Conservation (phyloP, 2,888 invertebrate species). For the Megaustenia siamemsis region DNA sequence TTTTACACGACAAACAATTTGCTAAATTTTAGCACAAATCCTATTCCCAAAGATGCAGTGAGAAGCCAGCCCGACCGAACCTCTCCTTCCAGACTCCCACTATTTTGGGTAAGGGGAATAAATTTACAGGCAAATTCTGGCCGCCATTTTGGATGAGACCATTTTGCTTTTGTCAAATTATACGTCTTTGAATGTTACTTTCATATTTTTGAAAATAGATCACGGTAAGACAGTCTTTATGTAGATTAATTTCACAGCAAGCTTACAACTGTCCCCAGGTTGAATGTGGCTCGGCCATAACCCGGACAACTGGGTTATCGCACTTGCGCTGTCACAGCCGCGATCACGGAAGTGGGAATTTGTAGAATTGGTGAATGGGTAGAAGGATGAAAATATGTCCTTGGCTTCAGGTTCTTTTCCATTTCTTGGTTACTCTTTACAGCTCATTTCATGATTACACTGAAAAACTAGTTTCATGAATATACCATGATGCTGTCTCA, state of each 20-base stretch:
- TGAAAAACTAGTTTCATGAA: background rate
- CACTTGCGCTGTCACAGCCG: slow-evolving; percentile 48
- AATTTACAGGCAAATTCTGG: slow-evolving; percentile 61
- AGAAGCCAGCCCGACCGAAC: slow-evolving; percentile 52
- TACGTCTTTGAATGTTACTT: slow-evolving; percentile 55
- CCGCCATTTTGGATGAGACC: slow-evolving; percentile 62
- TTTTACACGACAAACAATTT: background rate
- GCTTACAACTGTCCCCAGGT: slow-evolving; percentile 19
- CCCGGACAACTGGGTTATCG: slow-evolving; percentile 51
- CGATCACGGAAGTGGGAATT: slow-evolving; percentile 52
- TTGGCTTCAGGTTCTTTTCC: background rate
- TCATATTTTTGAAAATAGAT: slow-evolving; percentile 54
- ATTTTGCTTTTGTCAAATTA: slow-evolving; percentile 59
- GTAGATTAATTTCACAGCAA: slow-evolving; percentile 19
- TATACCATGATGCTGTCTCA: background rate
- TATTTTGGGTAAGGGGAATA: slow-evolving; percentile 60
- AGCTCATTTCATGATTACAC: background rate
- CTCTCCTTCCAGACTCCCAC: slow-evolving; percentile 56
- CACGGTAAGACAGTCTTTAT: slow-evolving; percentile 54
- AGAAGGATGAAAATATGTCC: slow-evolving; percentile 27
- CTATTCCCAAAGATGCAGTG: background rate
- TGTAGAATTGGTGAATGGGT: slow-evolving; percentile 25
- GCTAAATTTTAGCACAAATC: background rate
- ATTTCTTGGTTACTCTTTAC: background rate
- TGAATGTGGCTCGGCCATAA: slow-evolving; percentile 27